Evolutionary conservation across 2,888 invertebrate genomes (phyloP).

Genomic region (Pyrgus malvae): DNA sequence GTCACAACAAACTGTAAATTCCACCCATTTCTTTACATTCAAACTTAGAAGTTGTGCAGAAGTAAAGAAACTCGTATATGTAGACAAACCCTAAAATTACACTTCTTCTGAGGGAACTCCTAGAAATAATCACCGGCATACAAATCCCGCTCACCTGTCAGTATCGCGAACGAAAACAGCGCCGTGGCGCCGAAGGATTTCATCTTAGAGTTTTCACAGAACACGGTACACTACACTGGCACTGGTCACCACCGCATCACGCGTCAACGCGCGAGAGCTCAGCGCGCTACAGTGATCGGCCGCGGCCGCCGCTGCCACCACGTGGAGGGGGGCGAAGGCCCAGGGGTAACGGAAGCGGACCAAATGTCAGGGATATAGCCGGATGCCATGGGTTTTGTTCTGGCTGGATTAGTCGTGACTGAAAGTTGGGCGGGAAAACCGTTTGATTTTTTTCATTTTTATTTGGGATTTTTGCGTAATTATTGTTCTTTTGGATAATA

Average conservation of each 20-base stretch:
- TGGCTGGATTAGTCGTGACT: conserved; percentile 1
- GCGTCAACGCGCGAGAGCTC: conserved; percentile 67
- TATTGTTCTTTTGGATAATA: neutral
- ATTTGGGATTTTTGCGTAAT: neutral
- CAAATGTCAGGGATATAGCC: conserved; percentile 71
- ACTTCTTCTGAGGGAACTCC: too few species aligned
- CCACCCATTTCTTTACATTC: too few species aligned
- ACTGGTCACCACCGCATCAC: conserved; percentile 74
- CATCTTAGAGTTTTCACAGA: conserved; percentile 54
- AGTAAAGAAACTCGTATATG: too few species aligned
- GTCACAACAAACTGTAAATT: too few species aligned
- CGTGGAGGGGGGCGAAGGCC: conserved; percentile 37
- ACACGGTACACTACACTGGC: conserved; percentile 61
- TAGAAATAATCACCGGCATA: too few species aligned
- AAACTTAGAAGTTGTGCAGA: too few species aligned
- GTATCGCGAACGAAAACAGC: conserved; percentile 57
- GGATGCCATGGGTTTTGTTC: conserved; percentile 39
- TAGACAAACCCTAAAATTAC: too few species aligned
- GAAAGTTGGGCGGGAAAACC: neutral
- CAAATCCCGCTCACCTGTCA: conserved; percentile 74
- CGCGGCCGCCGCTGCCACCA: conserved; percentile 46
- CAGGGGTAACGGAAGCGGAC: conserved; percentile 54
- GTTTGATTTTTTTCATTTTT: neutral
- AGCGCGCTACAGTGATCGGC: conserved; percentile 56
- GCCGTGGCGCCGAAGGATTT: conserved; percentile 65